Evolutionary conservation across 2,797 vertebrate species (phyloP), one percentile per base, ranked within the genome.

Genomic region (Urophycis tenuis): DNA sequence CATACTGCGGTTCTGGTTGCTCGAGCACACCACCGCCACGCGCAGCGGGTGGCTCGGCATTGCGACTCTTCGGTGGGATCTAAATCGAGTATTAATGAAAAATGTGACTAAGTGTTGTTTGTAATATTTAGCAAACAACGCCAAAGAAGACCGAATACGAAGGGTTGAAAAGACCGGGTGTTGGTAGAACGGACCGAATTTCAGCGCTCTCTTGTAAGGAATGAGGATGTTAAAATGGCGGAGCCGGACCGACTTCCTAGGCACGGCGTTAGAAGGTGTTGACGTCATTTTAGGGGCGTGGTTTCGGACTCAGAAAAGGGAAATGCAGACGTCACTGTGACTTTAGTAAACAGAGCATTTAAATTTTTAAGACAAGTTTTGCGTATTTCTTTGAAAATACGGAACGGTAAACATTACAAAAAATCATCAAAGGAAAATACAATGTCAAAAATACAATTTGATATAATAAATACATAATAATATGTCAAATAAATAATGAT

Each of bases 1-100:
- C 97, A 99, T 99, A 92, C 97, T 99, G 91, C 97, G 97, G 94
- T 99, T 99, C 94, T 99, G 97, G 94, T 99, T 99, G 92, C 97
- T 99, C 89, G 96, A 99, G 92, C 97, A 98, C 89, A 98, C 96
- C 86, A 99, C 97, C 88, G 97, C 97, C 91, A 99, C 96, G 76
- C 96, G 95, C 86, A 99, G 95, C 93, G 96, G 95, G 87, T 97
- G 94, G 92, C 95, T 96, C 92, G 97, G 97, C 97, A 99, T 96
- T 79, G 87, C 91, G 88, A 84, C 88, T 87, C 85, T 83, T 83
- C 82, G 86, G 87, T 84, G 81, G 86, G 88, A 85, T 82, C 79
- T 87, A 85, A 85, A 81, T 12, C 53, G 74, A 81, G 34, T 41
- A n/a, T 19, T 30, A 73, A 25, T 3, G 22, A 19, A n/a, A 33